phyloP scores from a whole-genome alignment of 2,113 vertebrate species.

The Chiloscyllium plagiosum region DNA sequence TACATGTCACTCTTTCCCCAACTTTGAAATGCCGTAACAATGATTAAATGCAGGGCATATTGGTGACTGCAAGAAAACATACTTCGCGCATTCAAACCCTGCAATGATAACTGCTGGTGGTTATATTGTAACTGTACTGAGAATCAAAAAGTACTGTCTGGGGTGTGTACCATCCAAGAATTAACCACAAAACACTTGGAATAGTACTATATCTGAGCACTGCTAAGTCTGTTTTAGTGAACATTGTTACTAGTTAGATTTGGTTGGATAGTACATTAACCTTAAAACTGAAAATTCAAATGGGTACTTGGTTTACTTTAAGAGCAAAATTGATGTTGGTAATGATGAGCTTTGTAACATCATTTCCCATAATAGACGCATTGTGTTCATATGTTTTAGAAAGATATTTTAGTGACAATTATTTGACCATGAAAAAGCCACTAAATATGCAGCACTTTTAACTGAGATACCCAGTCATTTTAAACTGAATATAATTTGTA shows the following conservation, averaged over 20 bases:
- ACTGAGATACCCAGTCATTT: conserved; percentile 16
- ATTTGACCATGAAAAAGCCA: conserved; percentile 10
- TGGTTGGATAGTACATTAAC: neutral
- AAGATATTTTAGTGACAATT: conserved; percentile 17
- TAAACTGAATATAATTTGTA: conserved; percentile 30
- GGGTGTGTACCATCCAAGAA: neutral
- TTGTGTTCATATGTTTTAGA: conserved; percentile 35
- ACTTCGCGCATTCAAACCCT: neutral
- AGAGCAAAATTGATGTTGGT: neutral
- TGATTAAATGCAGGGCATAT: neutral
- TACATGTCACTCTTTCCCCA: neutral
- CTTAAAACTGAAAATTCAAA: neutral
- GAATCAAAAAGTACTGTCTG: neutral
- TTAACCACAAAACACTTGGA: conserved; percentile 22
- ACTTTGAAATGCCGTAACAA: neutral
- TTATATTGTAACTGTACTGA: neutral
- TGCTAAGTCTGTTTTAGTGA: conserved; percentile 7
- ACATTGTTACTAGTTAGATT: neutral
- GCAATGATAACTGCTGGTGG: neutral
- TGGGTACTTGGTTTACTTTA: conserved; percentile 7
- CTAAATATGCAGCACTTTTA: conserved; percentile 32
- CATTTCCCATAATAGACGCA: conserved; percentile 24
- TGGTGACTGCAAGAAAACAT: neutral
- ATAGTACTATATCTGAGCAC: neutral
- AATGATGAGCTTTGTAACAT: conserved; percentile 8